Evolutionary conservation across 2,888 invertebrate genomes (phyloP), one percentile per base, ranked within the genome.

Genomic region (Notocelia uddmanniana): DNA sequence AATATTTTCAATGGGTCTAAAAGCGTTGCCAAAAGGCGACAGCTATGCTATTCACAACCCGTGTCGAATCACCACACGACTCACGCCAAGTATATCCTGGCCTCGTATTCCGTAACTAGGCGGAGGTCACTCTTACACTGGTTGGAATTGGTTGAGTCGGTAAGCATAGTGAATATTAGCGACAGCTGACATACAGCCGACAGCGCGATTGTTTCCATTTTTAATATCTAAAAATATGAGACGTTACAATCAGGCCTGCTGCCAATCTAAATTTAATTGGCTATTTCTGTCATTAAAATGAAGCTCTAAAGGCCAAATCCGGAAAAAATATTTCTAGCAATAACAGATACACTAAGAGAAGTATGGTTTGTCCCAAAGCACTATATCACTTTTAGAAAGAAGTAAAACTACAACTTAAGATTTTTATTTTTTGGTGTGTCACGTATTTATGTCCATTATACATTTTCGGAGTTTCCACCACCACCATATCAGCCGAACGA

Each of bases 141-240:
- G 45, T n/a, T 45, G 1, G 8, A 15, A 1, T 6, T n/a, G n/a
- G 45, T n/a, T n/a, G 45, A 41, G 45, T n/a, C 8, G n/a, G n/a
- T 45, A n/a, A 45, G n/a, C 6, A n/a, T 45, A 8, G 15, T 54
- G 26, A n/a, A 55, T 55, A 21, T 0, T 15, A 34, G 3, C 31
- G 63, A 63, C 63, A 63, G 50, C 19, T 52, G 31, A 13, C 37
- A 52, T 19, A 13, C 11, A 63, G 52, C 41, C 34, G 31, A 26
- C 48, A 48, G n/a, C 2, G 26, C 52, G 54, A 69, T 37, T 60
- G 48, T 66, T 59, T 18, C 23, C 21, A 41, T 45, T 23, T 18
- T 31, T 52, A 52, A 70, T 50, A 21, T 31, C 26, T 54, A 60
- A 71, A 62, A 71, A 70, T 54, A 41, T 34, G 52, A 23, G 21